Conservation (phyloP, 2,797 vertebrate species). For the Borostomias antarcticus region DNA sequence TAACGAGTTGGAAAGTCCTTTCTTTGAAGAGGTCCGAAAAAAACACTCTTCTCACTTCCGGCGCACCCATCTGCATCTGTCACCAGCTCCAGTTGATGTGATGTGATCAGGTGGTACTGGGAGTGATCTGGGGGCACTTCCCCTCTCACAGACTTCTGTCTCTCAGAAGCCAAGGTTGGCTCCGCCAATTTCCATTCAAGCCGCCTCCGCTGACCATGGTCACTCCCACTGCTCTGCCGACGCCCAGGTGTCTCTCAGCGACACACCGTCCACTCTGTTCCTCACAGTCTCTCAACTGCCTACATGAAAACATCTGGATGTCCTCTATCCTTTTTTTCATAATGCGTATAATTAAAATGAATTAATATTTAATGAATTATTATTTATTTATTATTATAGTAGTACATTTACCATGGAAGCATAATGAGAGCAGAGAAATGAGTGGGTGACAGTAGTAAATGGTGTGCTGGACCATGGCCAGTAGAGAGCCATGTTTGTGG, state of each 20-base stretch:
- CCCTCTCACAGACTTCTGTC: background rate
- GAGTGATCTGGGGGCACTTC: background rate
- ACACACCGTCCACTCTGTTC: background rate
- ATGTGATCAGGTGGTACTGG: background rate
- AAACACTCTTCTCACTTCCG: background rate
- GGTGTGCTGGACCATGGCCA: too few relatives aligned
- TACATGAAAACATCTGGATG: background rate
- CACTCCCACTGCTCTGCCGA: too few relatives aligned
- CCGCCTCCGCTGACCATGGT: too few relatives aligned
- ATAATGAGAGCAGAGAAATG: too few relatives aligned
- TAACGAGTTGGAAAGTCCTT: background rate
- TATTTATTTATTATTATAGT: too few relatives aligned
- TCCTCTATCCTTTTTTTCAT: too few relatives aligned
- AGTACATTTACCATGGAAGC: too few relatives aligned
- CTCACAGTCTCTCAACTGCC: background rate
- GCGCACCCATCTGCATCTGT: background rate
- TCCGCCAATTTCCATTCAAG: background rate
- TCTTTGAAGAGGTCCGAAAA: background rate
- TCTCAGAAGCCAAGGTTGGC: constrained; percentile 2
- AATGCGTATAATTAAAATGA: too few relatives aligned
- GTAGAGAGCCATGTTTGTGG: too few relatives aligned
- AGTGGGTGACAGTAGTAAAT: too few relatives aligned
- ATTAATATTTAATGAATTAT: too few relatives aligned
- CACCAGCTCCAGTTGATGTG: background rate
- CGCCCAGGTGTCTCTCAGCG: too few relatives aligned